These are phyloP conservation scores for Brachyalestes nurse DNA, from an alignment of 2,797 vertebrate genomes.

Conservation along the genomic window DNA sequence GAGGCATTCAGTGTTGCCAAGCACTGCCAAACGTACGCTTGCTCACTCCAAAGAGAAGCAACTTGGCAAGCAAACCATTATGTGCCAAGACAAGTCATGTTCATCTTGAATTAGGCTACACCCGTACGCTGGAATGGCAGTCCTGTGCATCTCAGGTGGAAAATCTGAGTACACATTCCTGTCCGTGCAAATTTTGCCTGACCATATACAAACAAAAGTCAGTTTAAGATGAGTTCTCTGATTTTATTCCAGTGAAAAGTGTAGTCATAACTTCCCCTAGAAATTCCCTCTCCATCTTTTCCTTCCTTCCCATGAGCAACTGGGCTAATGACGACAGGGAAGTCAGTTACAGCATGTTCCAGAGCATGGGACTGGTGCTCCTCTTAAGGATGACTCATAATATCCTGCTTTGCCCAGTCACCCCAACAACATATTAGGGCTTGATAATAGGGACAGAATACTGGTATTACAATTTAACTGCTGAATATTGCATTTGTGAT, in stretches of 20 bases:
- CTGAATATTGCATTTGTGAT: no score
- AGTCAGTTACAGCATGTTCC: constrained; percentile 45
- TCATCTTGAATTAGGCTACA: constrained; percentile 53
- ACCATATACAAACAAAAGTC: constrained; percentile 20
- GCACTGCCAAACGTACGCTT: constrained; percentile 56
- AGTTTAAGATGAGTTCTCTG: background rate
- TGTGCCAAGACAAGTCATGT: constrained; percentile 65
- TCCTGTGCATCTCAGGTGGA: constrained; percentile 57
- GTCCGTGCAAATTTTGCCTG: background rate
- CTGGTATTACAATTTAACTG: no score
- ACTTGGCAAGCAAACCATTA: constrained; percentile 48
- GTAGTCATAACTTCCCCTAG: background rate
- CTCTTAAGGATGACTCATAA: constrained; percentile 5
- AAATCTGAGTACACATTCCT: constrained; percentile 29
- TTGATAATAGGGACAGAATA: background rate
- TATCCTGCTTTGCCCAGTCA: background rate
- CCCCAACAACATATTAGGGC: background rate
- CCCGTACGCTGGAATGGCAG: constrained; percentile 45
- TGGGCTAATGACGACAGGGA: constrained; percentile 40
- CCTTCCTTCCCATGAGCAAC: constrained; percentile 42
- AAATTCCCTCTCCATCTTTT: constrained; percentile 17
- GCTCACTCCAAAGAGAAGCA: constrained; percentile 47
- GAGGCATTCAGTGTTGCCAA: constrained; percentile 46
- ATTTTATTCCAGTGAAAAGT: constrained; percentile 21
- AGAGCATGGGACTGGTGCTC: constrained; percentile 5